A percentile compares a stretch with the other conserved stretches of the same genome.
Conservation (phyloP, 2,888 invertebrate species). For the Alsophila aescularia region DNA sequence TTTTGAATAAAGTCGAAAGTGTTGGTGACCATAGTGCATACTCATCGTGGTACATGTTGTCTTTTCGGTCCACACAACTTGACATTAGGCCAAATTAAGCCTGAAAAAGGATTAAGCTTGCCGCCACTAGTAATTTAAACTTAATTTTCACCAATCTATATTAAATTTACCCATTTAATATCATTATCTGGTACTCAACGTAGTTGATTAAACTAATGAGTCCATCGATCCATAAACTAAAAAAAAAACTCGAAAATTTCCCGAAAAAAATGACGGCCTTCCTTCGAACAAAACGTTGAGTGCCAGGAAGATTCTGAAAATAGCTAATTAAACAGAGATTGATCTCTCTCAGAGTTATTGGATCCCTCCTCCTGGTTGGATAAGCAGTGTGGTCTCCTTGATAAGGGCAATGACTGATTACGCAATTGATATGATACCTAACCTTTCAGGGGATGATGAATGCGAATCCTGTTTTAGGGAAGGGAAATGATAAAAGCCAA, state of each 20-base stretch:
- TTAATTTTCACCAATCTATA: too few species aligned
- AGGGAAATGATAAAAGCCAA: too few species aligned
- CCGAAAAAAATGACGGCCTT: not conserved
- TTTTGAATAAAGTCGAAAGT: constrained; percentile 20
- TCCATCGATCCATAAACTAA: not conserved
- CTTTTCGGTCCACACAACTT: not conserved
- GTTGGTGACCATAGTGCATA: constrained; percentile 20
- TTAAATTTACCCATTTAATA: too few species aligned
- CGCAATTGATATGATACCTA: constrained; percentile 33
- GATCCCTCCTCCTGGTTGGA: constrained; percentile 13
- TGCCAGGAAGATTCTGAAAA: constrained; percentile 8
- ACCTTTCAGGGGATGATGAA: constrained; percentile 35
- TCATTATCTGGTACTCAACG: not conserved
- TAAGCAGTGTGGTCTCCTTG: constrained; percentile 31
- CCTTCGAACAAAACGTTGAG: constrained; percentile 12
- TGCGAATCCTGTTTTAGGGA: constrained; percentile 18
- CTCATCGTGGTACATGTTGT: constrained; percentile 13
- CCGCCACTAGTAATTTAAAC: too few species aligned
- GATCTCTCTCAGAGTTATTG: constrained; percentile 19
- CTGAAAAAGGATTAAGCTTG: not conserved
- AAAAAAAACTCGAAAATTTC: not conserved
- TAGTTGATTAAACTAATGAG: not conserved
- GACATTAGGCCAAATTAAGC: constrained; percentile 1
- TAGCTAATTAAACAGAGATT: constrained; percentile 29
- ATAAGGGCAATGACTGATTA: constrained; percentile 34